Conservation (phyloP, 2,113 vertebrate genomes). For the Grus americana region DNA sequence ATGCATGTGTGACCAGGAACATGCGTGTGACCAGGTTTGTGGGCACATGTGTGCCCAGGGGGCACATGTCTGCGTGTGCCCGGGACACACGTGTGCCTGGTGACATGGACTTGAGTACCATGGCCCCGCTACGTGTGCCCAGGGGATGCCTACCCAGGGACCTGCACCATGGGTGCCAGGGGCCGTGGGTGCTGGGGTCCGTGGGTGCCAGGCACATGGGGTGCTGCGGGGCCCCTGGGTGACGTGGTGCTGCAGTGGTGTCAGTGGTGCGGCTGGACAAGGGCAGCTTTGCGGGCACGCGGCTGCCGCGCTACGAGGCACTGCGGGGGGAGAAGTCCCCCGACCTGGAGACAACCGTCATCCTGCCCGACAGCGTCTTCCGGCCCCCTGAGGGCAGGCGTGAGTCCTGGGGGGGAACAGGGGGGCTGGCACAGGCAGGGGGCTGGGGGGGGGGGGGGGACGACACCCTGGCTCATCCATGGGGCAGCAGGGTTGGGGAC, state of each 20-base stretch:
- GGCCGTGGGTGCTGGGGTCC: not conserved
- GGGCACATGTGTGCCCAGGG: not conserved
- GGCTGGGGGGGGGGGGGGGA: too few species aligned
- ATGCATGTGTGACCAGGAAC: not conserved
- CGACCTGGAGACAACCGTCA: constrained; percentile 87
- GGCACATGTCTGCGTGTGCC: accelerated
- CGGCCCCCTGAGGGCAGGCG: constrained; percentile 66
- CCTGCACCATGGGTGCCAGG: not conserved
- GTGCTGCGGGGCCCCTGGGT: not conserved
- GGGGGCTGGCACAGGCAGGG: not conserved
- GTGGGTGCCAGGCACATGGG: not conserved
- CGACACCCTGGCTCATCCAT: not conserved
- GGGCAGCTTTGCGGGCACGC: constrained; percentile 84
- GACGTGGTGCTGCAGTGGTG: constrained; percentile 73
- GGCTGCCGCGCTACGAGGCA: constrained; percentile 86
- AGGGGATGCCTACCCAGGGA: not conserved
- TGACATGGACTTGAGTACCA: not conserved
- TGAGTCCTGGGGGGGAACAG: not conserved
- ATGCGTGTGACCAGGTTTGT: not conserved
- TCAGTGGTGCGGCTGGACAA: constrained; percentile 91
- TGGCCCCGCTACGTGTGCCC: not conserved
- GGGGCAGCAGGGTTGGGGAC: not conserved
- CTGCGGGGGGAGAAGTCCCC: constrained; percentile 83
- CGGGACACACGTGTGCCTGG: not conserved
- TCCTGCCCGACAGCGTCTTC: constrained; percentile 88